Conservation (phyloP, 2,113 vertebrate genomes). For the Cephalopholis sonnerati region DNA sequence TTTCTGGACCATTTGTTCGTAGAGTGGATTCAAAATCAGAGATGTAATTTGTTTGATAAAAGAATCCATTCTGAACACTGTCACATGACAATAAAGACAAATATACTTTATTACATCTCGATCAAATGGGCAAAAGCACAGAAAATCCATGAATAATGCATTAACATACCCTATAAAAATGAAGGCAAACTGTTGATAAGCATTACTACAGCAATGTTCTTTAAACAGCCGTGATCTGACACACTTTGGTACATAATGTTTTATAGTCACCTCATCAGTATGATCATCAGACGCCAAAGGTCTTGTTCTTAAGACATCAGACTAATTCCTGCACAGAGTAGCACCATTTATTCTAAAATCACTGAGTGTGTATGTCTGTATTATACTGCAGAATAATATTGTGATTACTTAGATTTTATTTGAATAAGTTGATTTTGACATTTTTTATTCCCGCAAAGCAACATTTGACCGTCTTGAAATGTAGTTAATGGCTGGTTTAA, state of each 20-base stretch:
- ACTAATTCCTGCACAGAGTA: neutral
- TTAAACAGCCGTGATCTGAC: neutral
- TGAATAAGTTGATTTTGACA: neutral
- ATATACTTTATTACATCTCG: neutral
- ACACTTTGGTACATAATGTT: too few species aligned
- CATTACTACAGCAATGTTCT: neutral
- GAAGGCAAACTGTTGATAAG: neutral
- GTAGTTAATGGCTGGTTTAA: slow-evolving; percentile 47
- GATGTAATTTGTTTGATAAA: neutral
- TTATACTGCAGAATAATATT: neutral
- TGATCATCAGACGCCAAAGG: neutral
- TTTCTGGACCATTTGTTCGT: neutral
- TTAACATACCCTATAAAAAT: neutral
- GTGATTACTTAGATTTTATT: slow-evolving; percentile 3
- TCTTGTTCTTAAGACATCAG: too few species aligned
- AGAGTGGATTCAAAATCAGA: neutral
- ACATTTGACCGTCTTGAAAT: slow-evolving; percentile 43
- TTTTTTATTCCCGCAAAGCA: neutral
- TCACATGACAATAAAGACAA: neutral
- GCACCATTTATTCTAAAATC: neutral
- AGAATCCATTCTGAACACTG: neutral
- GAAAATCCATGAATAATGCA: neutral
- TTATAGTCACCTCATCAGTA: too few species aligned
- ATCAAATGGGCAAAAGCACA: neutral
- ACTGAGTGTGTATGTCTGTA: neutral